phyloP scores from a whole-genome alignment of 92 coral and sea anemone species.

The Palythoa grandis region DNA sequence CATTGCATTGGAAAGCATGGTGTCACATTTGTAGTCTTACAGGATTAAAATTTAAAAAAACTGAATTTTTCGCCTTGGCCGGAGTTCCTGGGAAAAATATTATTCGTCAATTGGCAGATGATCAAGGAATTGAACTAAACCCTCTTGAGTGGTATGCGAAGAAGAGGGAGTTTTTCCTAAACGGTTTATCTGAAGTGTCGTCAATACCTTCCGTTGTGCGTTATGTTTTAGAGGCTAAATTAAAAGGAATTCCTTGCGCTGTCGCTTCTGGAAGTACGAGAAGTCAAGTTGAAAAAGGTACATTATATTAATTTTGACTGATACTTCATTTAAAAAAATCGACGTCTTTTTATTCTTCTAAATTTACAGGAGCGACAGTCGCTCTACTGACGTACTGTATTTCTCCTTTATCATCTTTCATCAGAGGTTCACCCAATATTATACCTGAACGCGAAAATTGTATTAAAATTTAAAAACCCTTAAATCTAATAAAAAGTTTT shows the following conservation, averaged over 20 bases:
- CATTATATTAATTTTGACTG: not conserved
- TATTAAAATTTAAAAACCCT: too few relatives aligned
- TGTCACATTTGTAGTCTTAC: constrained; percentile 86
- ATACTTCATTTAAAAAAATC: not conserved
- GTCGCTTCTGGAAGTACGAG: constrained; percentile 93
- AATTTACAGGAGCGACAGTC: too few relatives aligned
- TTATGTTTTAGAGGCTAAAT: constrained; percentile 81
- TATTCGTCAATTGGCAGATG: constrained; percentile 76
- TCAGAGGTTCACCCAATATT: too few relatives aligned
- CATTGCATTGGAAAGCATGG: constrained; percentile 95
- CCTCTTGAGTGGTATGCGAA: constrained; percentile 85
- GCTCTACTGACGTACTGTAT: too few relatives aligned
- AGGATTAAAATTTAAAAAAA: constrained; percentile 77
- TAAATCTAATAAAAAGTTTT: too few relatives aligned
- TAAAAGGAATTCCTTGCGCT: constrained; percentile 76
- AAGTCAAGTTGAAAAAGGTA: constrained; percentile 91
- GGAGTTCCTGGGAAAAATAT: constrained; percentile 95
- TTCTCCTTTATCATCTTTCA: too few relatives aligned
- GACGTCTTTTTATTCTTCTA: too few relatives aligned
- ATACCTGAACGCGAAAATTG: too few relatives aligned
- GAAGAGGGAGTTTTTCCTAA: constrained; percentile 73
- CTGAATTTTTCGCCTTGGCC: constrained; percentile 80
- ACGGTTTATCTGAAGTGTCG: constrained; percentile 66
- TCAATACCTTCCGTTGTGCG: constrained; percentile 83
- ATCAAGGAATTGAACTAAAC: constrained; percentile 82